phyloP scores from a whole-genome alignment of 2,888 invertebrate species.

The Papilio protenor region DNA sequence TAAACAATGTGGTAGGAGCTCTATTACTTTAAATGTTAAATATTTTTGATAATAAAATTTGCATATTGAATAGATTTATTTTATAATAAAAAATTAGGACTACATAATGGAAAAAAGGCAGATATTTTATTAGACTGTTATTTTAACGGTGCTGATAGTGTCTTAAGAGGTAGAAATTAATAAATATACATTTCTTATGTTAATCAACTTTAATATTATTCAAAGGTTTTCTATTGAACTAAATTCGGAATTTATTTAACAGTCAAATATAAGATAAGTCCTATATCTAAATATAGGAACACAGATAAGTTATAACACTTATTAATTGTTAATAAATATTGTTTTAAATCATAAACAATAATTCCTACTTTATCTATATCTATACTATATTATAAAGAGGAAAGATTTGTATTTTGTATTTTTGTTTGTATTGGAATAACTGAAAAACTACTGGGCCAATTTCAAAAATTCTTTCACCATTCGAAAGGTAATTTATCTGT shows the following conservation, averaged over 20 bases:
- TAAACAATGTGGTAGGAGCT: not conserved
- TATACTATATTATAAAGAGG: too few species aligned
- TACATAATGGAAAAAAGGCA: not conserved
- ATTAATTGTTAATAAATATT: conserved; percentile 3
- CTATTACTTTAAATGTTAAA: not conserved
- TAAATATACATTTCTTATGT: not conserved
- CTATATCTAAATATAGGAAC: conserved; percentile 28
- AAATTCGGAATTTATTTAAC: not conserved
- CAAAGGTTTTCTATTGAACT: conserved; percentile 14
- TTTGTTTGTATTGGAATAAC: too few species aligned
- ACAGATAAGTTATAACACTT: conserved; percentile 19
- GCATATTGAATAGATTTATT: not conserved
- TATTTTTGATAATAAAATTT: not conserved
- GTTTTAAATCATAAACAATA: not conserved
- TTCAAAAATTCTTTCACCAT: too few species aligned
- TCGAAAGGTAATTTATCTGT: too few species aligned
- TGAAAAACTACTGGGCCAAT: too few species aligned
- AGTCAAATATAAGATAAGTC: not conserved
- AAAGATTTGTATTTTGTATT: too few species aligned
- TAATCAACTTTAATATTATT: not conserved
- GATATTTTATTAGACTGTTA: not conserved
- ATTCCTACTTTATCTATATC: too few species aligned
- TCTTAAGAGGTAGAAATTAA: not conserved
- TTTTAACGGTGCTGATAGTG: not conserved
- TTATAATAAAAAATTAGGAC: not conserved